Evolutionary conservation across 2,797 vertebrate genomes (phyloP).

Genomic region (Sebastiscus tertius): DNA sequence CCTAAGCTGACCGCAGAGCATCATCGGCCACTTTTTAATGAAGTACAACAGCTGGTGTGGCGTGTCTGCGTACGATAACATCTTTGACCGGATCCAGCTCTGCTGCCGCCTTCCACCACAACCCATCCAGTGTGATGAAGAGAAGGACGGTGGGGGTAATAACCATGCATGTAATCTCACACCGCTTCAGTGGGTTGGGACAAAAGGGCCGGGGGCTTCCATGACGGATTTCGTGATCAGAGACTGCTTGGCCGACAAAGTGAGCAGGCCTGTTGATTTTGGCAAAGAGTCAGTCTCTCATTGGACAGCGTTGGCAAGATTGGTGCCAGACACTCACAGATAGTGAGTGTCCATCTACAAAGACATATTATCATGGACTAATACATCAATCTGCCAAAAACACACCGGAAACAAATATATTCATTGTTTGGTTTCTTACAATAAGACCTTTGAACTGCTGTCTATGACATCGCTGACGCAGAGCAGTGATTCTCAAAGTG

Average conservation of each 20-base stretch:
- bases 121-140: slow-evolving; percentile 44
- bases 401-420: not conserved
- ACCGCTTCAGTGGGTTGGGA: slow-evolving; percentile 56
- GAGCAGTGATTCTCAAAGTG: not conserved
- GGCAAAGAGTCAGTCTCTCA: slow-evolving; percentile 38
- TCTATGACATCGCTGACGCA: not conserved
- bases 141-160: slow-evolving; percentile 47
- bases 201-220: slow-evolving; percentile 49
- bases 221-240: slow-evolving; percentile 58
- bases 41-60: slow-evolving; percentile 61
- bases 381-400: not conserved
- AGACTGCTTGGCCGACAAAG: slow-evolving; percentile 58
- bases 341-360: slow-evolving; percentile 8
- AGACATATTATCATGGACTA: slow-evolving; percentile 2
- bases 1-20: slow-evolving; percentile 22
- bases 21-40: slow-evolving; percentile 47
- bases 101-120: slow-evolving; percentile 36
- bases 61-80: slow-evolving; percentile 33
- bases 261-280: slow-evolving; percentile 64
- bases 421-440: not conserved
- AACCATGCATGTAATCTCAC: slow-evolving; percentile 67
- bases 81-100: slow-evolving; percentile 34
- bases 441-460: not conserved
- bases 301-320: slow-evolving; percentile 36
- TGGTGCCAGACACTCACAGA: slow-evolving; percentile 26